Conservation (phyloP, 2,113 vertebrate genomes). For the Forbesichthys papilliferus region DNA sequence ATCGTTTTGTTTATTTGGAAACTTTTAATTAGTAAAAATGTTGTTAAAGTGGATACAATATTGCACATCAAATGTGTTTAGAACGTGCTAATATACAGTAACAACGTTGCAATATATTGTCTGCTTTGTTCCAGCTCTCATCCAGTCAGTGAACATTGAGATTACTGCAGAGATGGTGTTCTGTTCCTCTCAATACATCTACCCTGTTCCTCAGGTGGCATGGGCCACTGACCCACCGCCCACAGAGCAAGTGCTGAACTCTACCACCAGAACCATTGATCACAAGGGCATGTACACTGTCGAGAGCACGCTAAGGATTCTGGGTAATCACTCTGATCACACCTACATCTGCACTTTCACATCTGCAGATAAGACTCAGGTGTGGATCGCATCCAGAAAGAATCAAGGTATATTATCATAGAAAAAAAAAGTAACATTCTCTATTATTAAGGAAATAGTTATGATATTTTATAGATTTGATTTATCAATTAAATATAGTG, state of each 20-base stretch:
- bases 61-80: not conserved
- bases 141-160: constrained; percentile 73
- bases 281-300: constrained; percentile 72
- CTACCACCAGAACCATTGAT: constrained; percentile 66
- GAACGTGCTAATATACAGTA: not conserved
- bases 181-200: constrained; percentile 74
- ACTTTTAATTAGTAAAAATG: not conserved
- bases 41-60: not conserved
- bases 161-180: constrained; percentile 55
- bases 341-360: constrained; percentile 74
- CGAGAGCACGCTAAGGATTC: constrained; percentile 64
- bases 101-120: not conserved
- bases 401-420: constrained; percentile 64
- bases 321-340: constrained; percentile 63
- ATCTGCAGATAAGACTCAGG: constrained; percentile 70
- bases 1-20: not conserved
- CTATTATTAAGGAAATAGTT: no score
- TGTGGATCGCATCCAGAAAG: constrained; percentile 73
- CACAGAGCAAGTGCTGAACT: constrained; percentile 46
- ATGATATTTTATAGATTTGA: no score
- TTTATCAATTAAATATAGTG: no score
- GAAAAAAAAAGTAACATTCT: no score
- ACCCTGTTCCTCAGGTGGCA: constrained; percentile 66
- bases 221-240: constrained; percentile 50
- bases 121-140: constrained; percentile 55